Base-by-base conservation (phyloP, 1,140 invertebrate species). In the Hylaeus anthracinus region DNA sequence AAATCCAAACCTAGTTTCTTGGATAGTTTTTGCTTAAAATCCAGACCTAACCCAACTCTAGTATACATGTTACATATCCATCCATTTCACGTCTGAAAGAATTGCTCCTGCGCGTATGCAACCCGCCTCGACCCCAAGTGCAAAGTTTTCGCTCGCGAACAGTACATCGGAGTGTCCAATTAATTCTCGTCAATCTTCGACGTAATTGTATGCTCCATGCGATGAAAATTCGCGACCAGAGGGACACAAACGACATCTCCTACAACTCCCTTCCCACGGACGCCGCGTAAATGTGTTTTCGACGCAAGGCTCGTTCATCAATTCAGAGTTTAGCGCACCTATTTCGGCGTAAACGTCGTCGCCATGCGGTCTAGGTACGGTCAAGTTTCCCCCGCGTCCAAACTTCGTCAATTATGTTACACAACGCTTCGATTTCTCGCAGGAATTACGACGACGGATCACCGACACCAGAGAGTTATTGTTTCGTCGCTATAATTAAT, bases 391-490 rank as follows among this genome's bases (percentile, higher is more conserved):
- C 41, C 45, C 43, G 10, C 3, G 39, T 53, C 12, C 15, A 12
- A 77, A 77, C 8, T 84, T 60, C 41, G 70, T 61, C 51, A 6
- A 26, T 72, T 60, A 72, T 48, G 10, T 56, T 12, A 3, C 26
- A 1, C n/a, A 64, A 37, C 53, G 9, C 56, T 58, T 74, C 12
- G n/a, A 53, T 9, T 26, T 84, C 67, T 71, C 63, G 15, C 51
- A 60, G 63, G 63, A 69, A n/a, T 51, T 65, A 72, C 60, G 55
- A 43, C 51, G 84, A 85, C 84, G 67, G 82, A 85, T 85, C 84
- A 85, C 84, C 82, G 81, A 82, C 82, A 84, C 53, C 67, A 58
- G 69, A 8, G 69, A 48, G 5, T 81, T 84, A 84, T 85, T 84
- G 69, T 76, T 85, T 71, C 37, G 51, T n/a, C 26, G n/a, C 55